These are phyloP conservation scores for Tetranychus cinnabarinus DNA, from an alignment of 1,140 invertebrate species.

Conservation along the genomic window DNA sequence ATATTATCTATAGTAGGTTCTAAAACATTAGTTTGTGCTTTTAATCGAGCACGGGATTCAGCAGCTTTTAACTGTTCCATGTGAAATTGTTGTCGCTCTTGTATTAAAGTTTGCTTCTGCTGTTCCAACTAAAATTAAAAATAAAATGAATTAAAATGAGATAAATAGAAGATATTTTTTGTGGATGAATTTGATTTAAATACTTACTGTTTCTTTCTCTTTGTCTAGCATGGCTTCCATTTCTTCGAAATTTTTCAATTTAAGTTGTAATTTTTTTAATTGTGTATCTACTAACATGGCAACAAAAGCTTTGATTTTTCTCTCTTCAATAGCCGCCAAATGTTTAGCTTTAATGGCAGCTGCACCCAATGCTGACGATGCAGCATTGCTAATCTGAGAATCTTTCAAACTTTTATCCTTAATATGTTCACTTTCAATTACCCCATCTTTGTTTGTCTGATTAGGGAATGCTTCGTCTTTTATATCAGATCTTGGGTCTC, in stretches of 20 bases:
- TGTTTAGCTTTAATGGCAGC: slow-evolving; percentile 98
- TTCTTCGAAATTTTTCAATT: slow-evolving; percentile 92
- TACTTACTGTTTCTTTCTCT: slow-evolving; percentile 56
- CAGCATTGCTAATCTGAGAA: slow-evolving; percentile 74
- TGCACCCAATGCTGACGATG: slow-evolving; percentile 77
- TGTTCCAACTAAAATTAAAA: slow-evolving; percentile 47
- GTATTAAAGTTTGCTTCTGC: slow-evolving; percentile 86
- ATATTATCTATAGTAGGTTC: neutral
- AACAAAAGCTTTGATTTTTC: slow-evolving; percentile 91
- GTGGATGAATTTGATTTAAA: neutral
- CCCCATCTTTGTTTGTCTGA: no score
- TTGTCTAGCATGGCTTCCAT: slow-evolving; percentile 89
- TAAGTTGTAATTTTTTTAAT: slow-evolving; percentile 95
- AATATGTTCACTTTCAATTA: no score
- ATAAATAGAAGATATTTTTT: no score
- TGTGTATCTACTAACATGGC: slow-evolving; percentile 96
- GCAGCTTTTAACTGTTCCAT: slow-evolving; percentile 88
- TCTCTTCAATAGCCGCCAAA: slow-evolving; percentile 84
- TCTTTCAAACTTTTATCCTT: slow-evolving; percentile 28
- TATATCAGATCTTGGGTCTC: no score
- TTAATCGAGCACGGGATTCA: slow-evolving; percentile 64
- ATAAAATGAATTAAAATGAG: neutral
- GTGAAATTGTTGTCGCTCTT: slow-evolving; percentile 94
- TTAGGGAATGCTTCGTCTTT: no score
- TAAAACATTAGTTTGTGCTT: slow-evolving; percentile 17